phyloP scores from a whole-genome alignment of 2,113 vertebrate genomes.

The Epinephelus fuscoguttatus region DNA sequence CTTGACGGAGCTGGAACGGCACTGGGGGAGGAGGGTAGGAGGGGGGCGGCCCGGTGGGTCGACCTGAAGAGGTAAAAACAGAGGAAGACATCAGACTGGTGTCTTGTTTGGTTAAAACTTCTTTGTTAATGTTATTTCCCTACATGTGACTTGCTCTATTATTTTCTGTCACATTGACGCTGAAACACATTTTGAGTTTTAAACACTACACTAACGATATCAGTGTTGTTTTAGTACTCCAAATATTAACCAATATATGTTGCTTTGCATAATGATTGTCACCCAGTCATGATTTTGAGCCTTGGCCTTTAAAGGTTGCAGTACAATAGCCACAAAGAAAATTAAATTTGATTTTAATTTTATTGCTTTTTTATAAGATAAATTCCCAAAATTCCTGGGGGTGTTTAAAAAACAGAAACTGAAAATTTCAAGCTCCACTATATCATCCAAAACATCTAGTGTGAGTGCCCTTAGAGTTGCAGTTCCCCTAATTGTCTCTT shows the following conservation, averaged over 20 bases:
- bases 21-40: slow-evolving; percentile 92
- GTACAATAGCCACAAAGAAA: no score
- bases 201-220: no score
- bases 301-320: no score
- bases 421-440: not conserved
- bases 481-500: not conserved
- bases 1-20: slow-evolving; percentile 73
- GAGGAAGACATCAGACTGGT: not conserved
- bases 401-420: not conserved
- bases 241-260: no score
- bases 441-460: not conserved
- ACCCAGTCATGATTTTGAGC: no score
- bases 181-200: no score
- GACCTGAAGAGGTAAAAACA: slow-evolving; percentile 61
- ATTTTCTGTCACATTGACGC: no score
- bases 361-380: not conserved
- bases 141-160: not conserved
- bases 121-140: not conserved
- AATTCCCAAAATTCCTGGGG: not conserved
- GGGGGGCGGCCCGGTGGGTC: slow-evolving; percentile 84
- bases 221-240: no score
- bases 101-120: not conserved
- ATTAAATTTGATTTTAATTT: no score
- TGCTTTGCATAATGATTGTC: no score
- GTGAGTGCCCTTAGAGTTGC: not conserved